These are phyloP conservation scores for Oxytorus armatus DNA, from an alignment of 2,888 invertebrate genomes.

Conservation along the genomic window DNA sequence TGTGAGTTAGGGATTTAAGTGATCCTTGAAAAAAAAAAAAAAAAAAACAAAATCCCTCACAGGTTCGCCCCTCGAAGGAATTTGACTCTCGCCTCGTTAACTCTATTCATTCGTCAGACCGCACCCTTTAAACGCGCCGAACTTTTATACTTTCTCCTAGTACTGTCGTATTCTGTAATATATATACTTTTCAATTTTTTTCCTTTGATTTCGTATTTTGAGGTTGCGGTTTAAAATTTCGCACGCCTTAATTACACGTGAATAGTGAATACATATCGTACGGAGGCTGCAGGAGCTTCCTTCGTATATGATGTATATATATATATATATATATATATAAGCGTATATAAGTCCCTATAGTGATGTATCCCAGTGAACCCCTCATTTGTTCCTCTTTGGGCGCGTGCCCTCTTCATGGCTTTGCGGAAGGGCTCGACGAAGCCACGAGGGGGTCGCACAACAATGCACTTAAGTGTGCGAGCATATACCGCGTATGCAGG, in stretches of 20 bases:
- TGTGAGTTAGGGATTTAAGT: not conserved
- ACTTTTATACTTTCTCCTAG: constrained; percentile 19
- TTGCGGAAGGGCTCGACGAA: constrained; percentile 51
- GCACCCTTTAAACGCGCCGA: not conserved
- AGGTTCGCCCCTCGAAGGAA: constrained; percentile 26
- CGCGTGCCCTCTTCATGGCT: constrained; percentile 57
- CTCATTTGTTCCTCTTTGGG: constrained; percentile 50
- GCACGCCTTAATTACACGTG: constrained; percentile 50
- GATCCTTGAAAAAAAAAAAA: not conserved
- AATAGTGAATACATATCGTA: constrained; percentile 16
- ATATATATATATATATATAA: constrained; percentile 9
- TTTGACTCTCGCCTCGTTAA: constrained; percentile 50
- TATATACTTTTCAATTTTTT: constrained; percentile 29
- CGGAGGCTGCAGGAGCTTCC: constrained; percentile 3
- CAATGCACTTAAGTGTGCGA: constrained; percentile 62
- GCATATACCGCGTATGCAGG: constrained; percentile 7
- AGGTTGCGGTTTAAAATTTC: constrained; percentile 24
- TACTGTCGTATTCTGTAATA: not conserved
- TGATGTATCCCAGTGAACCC: not conserved
- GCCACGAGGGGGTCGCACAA: constrained; percentile 59
- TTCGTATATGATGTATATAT: constrained; percentile 9
- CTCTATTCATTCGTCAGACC: constrained; percentile 45
- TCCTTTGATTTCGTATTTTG: constrained; percentile 45
- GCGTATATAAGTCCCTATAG: not conserved
- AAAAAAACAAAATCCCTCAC: not conserved